A percentile compares a stretch with the other conserved stretches of the same genome.
Evolutionary conservation across 2,888 invertebrate species (phyloP).

Genomic region (Enchytraeus crypticus): DNA sequence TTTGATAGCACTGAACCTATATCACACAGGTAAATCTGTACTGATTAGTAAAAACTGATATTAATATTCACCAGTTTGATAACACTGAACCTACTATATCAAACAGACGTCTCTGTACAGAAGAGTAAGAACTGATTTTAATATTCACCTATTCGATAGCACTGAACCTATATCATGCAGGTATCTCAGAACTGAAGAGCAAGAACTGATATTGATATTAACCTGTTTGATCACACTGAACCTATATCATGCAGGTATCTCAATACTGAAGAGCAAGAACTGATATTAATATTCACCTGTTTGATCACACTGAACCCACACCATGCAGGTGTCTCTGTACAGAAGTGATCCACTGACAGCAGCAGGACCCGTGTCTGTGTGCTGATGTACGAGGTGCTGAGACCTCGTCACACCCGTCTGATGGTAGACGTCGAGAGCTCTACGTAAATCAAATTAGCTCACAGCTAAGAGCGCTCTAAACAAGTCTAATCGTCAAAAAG

Average conservation of each 20-base stretch:
- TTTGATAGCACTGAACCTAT: conserved; percentile 76
- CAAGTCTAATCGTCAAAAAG: too few relatives aligned
- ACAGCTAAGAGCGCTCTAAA: too few relatives aligned
- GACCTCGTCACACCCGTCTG: conserved; percentile 63
- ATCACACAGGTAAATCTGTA: conserved; percentile 67
- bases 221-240: conserved; percentile 69
- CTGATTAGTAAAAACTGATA: too few relatives aligned
- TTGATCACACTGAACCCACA: conserved; percentile 78
- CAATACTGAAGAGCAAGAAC: conserved; percentile 61
- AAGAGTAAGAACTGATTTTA: too few relatives aligned
- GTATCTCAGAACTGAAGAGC: too few relatives aligned
- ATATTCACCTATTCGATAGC: too few relatives aligned
- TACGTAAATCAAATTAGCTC: too few relatives aligned
- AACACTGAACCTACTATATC: too few relatives aligned
- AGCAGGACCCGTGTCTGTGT: conserved; percentile 29
- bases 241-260: conserved; percentile 71
- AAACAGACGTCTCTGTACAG: too few relatives aligned
- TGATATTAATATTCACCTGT: conserved; percentile 49
- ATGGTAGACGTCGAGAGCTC: conserved; percentile 68
- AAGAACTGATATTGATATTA: not conserved
- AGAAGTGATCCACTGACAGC: conserved; percentile 54
- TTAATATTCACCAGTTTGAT: too few relatives aligned
- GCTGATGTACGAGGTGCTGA: conserved; percentile 63
- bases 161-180: too few relatives aligned
- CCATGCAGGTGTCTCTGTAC: conserved; percentile 63